A percentile compares a stretch with the other conserved stretches of the same genome.
phyloP scores from a whole-genome alignment of 2,113 vertebrate species.

The Fregata magnificens region DNA sequence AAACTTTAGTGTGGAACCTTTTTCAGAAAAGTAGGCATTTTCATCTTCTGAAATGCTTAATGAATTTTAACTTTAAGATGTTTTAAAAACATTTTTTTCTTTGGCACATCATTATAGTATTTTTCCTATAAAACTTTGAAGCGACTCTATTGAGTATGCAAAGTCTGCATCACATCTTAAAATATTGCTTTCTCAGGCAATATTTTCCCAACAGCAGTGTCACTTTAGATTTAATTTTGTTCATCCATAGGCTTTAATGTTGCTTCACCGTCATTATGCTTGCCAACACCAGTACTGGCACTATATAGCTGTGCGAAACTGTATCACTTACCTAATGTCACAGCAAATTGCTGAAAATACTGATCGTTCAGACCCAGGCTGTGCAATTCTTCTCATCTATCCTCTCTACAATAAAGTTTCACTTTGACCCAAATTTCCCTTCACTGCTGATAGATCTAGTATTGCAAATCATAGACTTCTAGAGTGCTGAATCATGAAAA shows the following conservation, averaged over 20 bases:
- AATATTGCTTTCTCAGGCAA: conserved; percentile 50
- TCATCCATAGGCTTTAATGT: conserved; percentile 50
- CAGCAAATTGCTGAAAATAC: conserved; percentile 44
- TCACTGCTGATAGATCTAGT: not conserved
- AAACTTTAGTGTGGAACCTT: not conserved
- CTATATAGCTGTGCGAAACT: conserved; percentile 5
- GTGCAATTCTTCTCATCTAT: not conserved
- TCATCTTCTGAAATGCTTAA: not conserved
- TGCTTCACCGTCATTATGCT: conserved; percentile 8
- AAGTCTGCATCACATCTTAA: conserved; percentile 37
- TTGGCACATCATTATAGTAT: conserved; percentile 3
- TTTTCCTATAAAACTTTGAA: conserved; percentile 31
- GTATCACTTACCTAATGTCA: conserved; percentile 49
- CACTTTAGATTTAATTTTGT: conserved; percentile 57
- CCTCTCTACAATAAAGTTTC: not conserved
- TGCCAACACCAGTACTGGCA: conserved; percentile 32
- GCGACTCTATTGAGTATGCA: not conserved
- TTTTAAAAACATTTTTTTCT: conserved; percentile 16
- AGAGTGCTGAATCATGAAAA: conserved; percentile 34
- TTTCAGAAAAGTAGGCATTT: not conserved
- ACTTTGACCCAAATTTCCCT: conserved; percentile 21
- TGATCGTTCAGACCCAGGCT: conserved; percentile 31
- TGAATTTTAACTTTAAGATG: conserved; percentile 13
- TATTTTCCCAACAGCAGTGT: conserved; percentile 56
- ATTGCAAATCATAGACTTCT: conserved; percentile 4